A percentile compares a stretch with the other conserved stretches of the same genome.
phyloP scores from a whole-genome alignment of 2,113 vertebrate genomes.

The Chaenogobius annularis region DNA sequence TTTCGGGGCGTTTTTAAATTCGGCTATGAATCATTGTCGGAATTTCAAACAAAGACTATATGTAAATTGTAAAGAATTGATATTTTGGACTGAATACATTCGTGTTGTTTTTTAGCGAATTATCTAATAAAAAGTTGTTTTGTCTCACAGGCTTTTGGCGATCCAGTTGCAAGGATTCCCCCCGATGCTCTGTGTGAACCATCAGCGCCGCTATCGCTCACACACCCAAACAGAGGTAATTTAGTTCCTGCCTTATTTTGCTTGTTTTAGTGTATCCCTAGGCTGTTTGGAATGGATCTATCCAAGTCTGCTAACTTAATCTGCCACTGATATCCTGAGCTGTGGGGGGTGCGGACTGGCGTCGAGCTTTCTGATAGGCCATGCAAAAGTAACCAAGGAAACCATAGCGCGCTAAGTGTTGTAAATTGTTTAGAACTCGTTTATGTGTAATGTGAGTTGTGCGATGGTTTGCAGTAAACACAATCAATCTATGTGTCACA shows the following conservation, averaged over 20 bases:
- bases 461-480: slow-evolving; percentile 65
- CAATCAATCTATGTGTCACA: slow-evolving; percentile 67
- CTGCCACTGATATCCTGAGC: slow-evolving; percentile 69
- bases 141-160: slow-evolving; percentile 10
- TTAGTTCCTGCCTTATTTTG: slow-evolving; percentile 71
- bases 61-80: background rate
- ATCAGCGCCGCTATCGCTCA: slow-evolving; percentile 63
- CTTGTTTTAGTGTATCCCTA: slow-evolving; percentile 71
- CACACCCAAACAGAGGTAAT: slow-evolving; percentile 69
- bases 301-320: slow-evolving; percentile 75
- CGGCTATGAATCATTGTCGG: background rate
- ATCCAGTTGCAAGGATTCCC: slow-evolving; percentile 23
- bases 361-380: slow-evolving; percentile 63
- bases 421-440: slow-evolving; percentile 72
- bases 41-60: background rate
- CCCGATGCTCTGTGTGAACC: slow-evolving; percentile 33
- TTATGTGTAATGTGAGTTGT: slow-evolving; percentile 62
- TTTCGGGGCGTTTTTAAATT: background rate
- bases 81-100: background rate
- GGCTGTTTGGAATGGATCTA: slow-evolving; percentile 76
- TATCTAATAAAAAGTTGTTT: slow-evolving; percentile 20
- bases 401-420: slow-evolving; percentile 65
- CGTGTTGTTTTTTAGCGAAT: background rate
- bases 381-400: slow-evolving; percentile 74
- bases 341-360: slow-evolving; percentile 43